A percentile compares a stretch with the other conserved stretches of the same genome.
These are phyloP conservation scores for Myioborus miniatus DNA, from an alignment of 2,797 vertebrate species.

Conservation along the genomic window DNA sequence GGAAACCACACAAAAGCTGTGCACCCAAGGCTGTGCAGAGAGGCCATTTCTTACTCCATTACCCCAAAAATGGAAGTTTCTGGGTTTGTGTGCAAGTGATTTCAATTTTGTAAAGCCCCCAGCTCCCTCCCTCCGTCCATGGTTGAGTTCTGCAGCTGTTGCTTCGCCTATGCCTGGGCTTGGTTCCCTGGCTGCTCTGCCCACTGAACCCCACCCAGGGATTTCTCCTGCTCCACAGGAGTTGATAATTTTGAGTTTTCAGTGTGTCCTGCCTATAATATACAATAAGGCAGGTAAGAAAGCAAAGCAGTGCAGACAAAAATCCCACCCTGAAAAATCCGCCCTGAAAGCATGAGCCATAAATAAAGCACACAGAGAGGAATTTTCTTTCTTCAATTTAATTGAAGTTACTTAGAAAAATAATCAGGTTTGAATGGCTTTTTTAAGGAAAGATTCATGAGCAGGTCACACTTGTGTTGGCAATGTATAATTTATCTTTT, in stretches of 20 bases:
- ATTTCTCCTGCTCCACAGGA: neutral
- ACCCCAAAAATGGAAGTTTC: neutral
- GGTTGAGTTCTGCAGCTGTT: neutral
- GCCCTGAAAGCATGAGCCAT: neutral
- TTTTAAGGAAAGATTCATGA: slow-evolving; percentile 75
- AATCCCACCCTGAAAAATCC: neutral
- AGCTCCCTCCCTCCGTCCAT: rapidly evolving
- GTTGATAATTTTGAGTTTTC: neutral
- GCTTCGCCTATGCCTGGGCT: neutral
- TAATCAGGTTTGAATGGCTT: slow-evolving; percentile 83
- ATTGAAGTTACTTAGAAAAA: slow-evolving; percentile 85
- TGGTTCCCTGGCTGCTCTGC: rapidly evolving
- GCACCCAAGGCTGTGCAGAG: neutral
- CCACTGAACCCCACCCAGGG: neutral
- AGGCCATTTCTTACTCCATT: neutral
- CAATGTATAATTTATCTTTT: slow-evolving; percentile 73
- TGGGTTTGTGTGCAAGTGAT: neutral
- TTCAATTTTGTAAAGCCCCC: neutral
- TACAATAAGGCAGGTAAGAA: neutral
- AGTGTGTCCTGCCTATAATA: neutral
- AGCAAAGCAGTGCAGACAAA: neutral
- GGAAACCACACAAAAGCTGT: neutral
- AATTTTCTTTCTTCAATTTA: slow-evolving; percentile 77
- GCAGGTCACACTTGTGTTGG: slow-evolving; percentile 74
- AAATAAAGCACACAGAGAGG: slow-evolving; percentile 68